These are phyloP conservation scores for Carassius carassius DNA, from an alignment of 2,113 vertebrate species.

Conservation along the genomic window DNA sequence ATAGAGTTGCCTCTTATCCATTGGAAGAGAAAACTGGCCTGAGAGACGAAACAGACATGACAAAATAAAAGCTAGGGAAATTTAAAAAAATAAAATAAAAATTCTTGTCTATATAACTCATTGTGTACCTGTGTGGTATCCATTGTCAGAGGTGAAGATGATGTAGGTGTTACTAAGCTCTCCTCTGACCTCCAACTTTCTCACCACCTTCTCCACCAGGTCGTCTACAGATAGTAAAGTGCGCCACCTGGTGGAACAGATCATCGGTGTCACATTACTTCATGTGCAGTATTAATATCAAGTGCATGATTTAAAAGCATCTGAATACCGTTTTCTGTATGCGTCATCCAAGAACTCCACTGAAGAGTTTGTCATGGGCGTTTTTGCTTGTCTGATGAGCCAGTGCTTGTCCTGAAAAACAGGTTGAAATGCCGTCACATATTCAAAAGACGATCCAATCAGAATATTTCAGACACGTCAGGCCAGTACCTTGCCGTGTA, in stretches of 20 bases:
- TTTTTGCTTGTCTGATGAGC: slow-evolving; percentile 96
- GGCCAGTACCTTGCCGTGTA: slow-evolving; percentile 86
- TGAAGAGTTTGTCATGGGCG: slow-evolving; percentile 94
- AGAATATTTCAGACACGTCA: neutral
- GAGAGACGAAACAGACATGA: slow-evolving; percentile 8
- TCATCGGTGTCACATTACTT: neutral
- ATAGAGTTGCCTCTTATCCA: slow-evolving; percentile 96
- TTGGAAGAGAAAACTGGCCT: slow-evolving; percentile 97
- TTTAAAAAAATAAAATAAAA: neutral
- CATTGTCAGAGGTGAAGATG: slow-evolving; percentile 97
- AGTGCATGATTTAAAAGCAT: neutral
- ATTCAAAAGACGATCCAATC: too few species aligned
- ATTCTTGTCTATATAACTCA: neutral
- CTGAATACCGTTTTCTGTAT: slow-evolving; percentile 86
- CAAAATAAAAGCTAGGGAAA: slow-evolving; percentile 59
- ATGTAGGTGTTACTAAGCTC: slow-evolving; percentile 91
- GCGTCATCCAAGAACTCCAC: slow-evolving; percentile 89
- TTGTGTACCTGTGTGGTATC: slow-evolving; percentile 89
- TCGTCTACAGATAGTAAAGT: slow-evolving; percentile 96
- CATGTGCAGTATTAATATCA: neutral
- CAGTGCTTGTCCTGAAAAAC: slow-evolving; percentile 92
- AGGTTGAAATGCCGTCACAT: neutral
- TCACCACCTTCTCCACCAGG: slow-evolving; percentile 90
- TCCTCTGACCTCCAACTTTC: slow-evolving; percentile 80
- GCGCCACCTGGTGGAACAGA: slow-evolving; percentile 80